Evolutionary conservation across 2,888 invertebrate species (phyloP).

Genomic region (Mantis religiosa): DNA sequence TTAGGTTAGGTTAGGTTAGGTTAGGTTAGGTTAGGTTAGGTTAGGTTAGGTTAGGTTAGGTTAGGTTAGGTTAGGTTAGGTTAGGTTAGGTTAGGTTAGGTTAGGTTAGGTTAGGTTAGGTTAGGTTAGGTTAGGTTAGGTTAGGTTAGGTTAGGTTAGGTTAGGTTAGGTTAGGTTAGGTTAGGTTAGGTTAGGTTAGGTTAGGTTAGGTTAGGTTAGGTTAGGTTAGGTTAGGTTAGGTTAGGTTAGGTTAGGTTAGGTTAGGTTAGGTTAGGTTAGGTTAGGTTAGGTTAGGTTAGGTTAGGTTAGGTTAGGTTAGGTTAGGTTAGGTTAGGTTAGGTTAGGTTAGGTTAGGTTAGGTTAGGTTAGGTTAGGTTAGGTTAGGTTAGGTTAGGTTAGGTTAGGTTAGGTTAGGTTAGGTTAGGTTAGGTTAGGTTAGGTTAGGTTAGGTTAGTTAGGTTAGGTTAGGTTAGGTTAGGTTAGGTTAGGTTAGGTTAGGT

Average conservation of each 20-base stretch:
- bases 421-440: constrained; percentile 16
- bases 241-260: constrained; percentile 28
- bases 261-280: constrained; percentile 31
- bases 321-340: constrained; percentile 20
- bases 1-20: constrained; percentile 31
- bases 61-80: constrained; percentile 24
- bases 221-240: constrained; percentile 12
- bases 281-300: constrained; percentile 24
- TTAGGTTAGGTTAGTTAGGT: constrained; percentile 22
- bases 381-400: neutral
- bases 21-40: constrained; percentile 32
- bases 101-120: constrained; percentile 19
- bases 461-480: constrained; percentile 25
- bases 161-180: constrained; percentile 22
- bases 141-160: constrained; percentile 24
- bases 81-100: constrained; percentile 20
- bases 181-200: constrained; percentile 11
- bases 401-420: constrained; percentile 15
- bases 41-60: constrained; percentile 25
- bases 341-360: constrained; percentile 20
- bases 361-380: neutral
- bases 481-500: constrained; percentile 27
- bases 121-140: constrained; percentile 25
- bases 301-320: constrained; percentile 8
- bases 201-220: constrained; percentile 15